Evolutionary conservation across 2,797 vertebrate genomes (phyloP), one percentile per base, ranked within the genome.

Genomic region (Uromys caudimaculatus): DNA sequence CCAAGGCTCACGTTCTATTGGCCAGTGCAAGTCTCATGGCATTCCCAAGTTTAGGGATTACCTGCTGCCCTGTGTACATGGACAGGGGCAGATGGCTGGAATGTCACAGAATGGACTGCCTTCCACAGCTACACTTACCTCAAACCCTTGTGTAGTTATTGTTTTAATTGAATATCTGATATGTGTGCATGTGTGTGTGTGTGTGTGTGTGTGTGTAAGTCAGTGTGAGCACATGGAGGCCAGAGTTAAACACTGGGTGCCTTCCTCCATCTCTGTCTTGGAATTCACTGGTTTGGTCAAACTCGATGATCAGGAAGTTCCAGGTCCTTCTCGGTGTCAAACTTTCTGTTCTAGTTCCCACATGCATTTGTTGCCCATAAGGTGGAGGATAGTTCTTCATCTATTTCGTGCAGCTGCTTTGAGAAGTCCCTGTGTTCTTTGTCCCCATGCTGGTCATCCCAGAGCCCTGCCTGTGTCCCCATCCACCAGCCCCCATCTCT

Each of bases 41-140:
- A 44, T 82, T 69, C 44, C 86, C 29, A 35, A 0, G 58, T 50
- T 29, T 52, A 3, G 2, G 10, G 54, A 1, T 2, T n/a, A 3
- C 67, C 11, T 32, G 10, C 38, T 64, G 10, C 41, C 13, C 2
- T 17, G 4, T 5, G 8, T 3, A 0, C 2, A 35, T 13, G 1
- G 71, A 38, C 32, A 16, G 44, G 56, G 52, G 44, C 12, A 2
- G 50, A 32, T n/a, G 82, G 6, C 21, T 14, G 24, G 27, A 60
- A 7, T 6, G 7, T 50, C 11, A 35, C 47, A 54, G 10, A 50
- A 17, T 2, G 41, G 50, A 41, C n/a, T n/a, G 60, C 27, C 35
- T 73, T 76, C 44, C 24, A 2, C 1, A 6, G 88, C 41, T 41
- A 32, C 35, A 50, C 19, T 85, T 64, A 23, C 13, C 32, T 29